Base-by-base conservation (phyloP, 2,888 invertebrate species). In the Lepidochitona cinerea region DNA sequence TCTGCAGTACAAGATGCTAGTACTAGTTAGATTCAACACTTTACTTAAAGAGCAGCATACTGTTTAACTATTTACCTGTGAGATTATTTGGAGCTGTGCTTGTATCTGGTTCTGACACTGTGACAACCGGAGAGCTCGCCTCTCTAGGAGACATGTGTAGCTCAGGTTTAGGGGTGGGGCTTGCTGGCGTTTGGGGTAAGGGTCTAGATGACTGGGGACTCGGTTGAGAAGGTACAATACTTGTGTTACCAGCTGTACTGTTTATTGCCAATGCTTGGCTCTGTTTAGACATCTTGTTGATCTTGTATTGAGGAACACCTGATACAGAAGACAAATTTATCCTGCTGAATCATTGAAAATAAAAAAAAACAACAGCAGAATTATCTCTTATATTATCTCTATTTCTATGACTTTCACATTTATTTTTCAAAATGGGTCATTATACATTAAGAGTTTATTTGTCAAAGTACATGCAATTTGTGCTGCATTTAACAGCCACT, bases 71-170 rank as follows among this genome's bases (percentile, higher is more conserved):
- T 75, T 75, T 74, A 88, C 86, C 84, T 79, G 87, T 81, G 36
- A 87, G 79, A 72, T 80, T 81, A 79, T 87, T 87, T 68, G 87
- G 86, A 70, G 85, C 80, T 49, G 88, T 88, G 69, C 91, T 91
- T 7, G 92, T 92, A 77, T 91, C 92, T 41, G 91, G 91, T 80
- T 91, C 91, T n/a, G 91, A 90, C 35, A 91, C 88, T 12, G 89
- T 88, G 74, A 91, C 88, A 68, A 84, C 85, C 14, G 89, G 84
- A 26, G 86, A 84, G n/a, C 77, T 72, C 23, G 81, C 76, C 73
- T 85, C 84, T 41, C 82, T 78, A 9, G 86, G 85, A 32, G 85
- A 85, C 52, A 82, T 75, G 64, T 79, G 76, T 23, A 80, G 80
- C 52, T 78, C 67, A 9, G 81, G 80, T 6, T 73, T 68, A 7